phyloP scores from a whole-genome alignment of 35 echinoderm and acorn worm species.

The Ophiothrix spiculata region DNA sequence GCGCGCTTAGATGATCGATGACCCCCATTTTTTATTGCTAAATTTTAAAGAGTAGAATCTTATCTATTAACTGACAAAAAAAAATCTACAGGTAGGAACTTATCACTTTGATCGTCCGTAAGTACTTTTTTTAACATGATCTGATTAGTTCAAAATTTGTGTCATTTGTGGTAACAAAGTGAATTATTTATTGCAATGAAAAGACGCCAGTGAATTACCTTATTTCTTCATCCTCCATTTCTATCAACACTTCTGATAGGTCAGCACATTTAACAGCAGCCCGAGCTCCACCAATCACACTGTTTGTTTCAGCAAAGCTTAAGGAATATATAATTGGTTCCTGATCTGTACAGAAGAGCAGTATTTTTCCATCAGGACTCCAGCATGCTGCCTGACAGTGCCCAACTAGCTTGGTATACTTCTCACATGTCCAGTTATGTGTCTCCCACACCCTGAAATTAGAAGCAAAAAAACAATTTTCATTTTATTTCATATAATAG shows the following conservation, averaged over 20 bases:
- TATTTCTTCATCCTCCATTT: slow-evolving; percentile 40
- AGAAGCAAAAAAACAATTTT: neutral
- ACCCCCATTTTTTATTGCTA: too few relatives aligned
- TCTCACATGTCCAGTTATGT: slow-evolving; percentile 83
- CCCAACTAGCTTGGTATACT: slow-evolving; percentile 72
- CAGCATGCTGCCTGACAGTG: slow-evolving; percentile 87
- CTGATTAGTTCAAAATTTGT: too few relatives aligned
- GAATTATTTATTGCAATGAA: too few relatives aligned
- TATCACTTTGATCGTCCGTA: too few relatives aligned
- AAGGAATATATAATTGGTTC: slow-evolving; percentile 85
- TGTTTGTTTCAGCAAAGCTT: slow-evolving; percentile 56
- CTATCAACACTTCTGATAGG: slow-evolving; percentile 61
- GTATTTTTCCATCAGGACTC: slow-evolving; percentile 75
- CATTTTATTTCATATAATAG: too few relatives aligned
- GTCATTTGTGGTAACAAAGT: too few relatives aligned
- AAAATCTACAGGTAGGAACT: too few relatives aligned
- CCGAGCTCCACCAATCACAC: slow-evolving; percentile 62
- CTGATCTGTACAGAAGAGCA: slow-evolving; percentile 74
- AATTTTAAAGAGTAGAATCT: too few relatives aligned
- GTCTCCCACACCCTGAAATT: slow-evolving; percentile 90
- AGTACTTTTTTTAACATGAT: too few relatives aligned
- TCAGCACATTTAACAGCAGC: slow-evolving; percentile 78
- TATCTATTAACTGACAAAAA: too few relatives aligned
- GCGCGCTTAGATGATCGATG: too few relatives aligned
- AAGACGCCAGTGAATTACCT: too few relatives aligned